Evolutionary conservation across 2,113 vertebrate genomes (phyloP), one percentile per base, ranked within the genome.

Genomic region (Uria lomvia): DNA sequence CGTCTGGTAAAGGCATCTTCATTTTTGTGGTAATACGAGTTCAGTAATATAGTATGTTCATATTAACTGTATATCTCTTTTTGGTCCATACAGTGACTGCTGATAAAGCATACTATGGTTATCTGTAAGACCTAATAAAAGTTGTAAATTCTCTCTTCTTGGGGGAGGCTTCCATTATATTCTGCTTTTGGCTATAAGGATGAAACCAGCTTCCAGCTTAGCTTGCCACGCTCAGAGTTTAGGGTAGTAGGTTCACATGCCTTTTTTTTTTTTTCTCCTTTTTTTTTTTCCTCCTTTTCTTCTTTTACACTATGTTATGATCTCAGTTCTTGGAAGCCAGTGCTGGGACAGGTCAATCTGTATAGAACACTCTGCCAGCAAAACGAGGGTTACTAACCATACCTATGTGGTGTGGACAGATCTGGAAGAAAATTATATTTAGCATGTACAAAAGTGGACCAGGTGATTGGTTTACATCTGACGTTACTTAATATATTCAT

Each of bases 91-190:
- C 34, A 79, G 22, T 42, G 76, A 82, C 65, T 72, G 65, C 67
- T 43, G 68, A 38, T 90, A 67, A 86, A 83, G 38, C 71, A 59
- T 92, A 83, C 34, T 90, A 9, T 62, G 67, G 23, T 81, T 92
- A 56, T 36, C 90, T 91, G 50, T 86, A 89, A 92, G n/a, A 89
- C 30, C 36, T 88, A 96, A 94, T 94, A 96, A 96, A 96, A 86
- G 34, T 47, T 93, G 49, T 79, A 94, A 23, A 81, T 92, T 83
- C 55, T 87, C 11, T 72, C 66, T 81, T 76, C 71, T 42, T 66
- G 58, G 45, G 47, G 19, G 16, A 88, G 42, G 52, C 55, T 73
- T 95, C 77, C n/a, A 43, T 53, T 86, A 23, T 76, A 55, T 91
- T 93, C 38, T 83, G n/a, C 91, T 83, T 91, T 88, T 86, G 59